A percentile compares a stretch with the other conserved stretches of the same genome.
Conservation (phyloP, 1,140 invertebrate species). For the Sycophaga agraensis region DNA sequence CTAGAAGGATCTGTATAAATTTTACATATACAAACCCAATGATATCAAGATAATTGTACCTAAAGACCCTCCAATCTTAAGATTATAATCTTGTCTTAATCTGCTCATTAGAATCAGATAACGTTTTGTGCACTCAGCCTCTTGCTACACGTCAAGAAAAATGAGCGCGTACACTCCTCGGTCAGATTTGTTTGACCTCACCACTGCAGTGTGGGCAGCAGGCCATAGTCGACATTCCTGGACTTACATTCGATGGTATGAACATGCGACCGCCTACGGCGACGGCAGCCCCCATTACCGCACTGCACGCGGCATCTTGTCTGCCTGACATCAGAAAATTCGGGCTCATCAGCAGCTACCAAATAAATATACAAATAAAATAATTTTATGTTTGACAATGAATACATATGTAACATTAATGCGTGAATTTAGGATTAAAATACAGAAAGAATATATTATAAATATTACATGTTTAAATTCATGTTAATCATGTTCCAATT, state of each 20-base stretch:
- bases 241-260: too few relatives aligned
- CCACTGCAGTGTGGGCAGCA: constrained; percentile 58
- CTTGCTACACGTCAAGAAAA: too few relatives aligned
- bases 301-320: constrained; percentile 56
- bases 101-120: too few relatives aligned
- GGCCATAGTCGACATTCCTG: constrained; percentile 22
- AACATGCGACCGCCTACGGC: constrained; percentile 54
- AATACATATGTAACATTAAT: neutral
- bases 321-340: constrained; percentile 51
- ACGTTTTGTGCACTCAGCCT: too few relatives aligned
- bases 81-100: too few relatives aligned
- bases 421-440: too few relatives aligned
- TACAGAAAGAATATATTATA: too few relatives aligned
- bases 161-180: neutral
- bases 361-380: neutral
- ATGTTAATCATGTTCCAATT: too few relatives aligned
- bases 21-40: too few relatives aligned
- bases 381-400: neutral
- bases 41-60: too few relatives aligned
- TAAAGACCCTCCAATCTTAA: too few relatives aligned
- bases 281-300: constrained; percentile 57
- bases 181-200: constrained; percentile 55
- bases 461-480: neutral
- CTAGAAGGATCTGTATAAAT: too few relatives aligned
- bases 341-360: constrained; percentile 48